Evolutionary conservation across 1,140 invertebrate genomes (phyloP).

Genomic region (Akabosia matsudoensis): DNA sequence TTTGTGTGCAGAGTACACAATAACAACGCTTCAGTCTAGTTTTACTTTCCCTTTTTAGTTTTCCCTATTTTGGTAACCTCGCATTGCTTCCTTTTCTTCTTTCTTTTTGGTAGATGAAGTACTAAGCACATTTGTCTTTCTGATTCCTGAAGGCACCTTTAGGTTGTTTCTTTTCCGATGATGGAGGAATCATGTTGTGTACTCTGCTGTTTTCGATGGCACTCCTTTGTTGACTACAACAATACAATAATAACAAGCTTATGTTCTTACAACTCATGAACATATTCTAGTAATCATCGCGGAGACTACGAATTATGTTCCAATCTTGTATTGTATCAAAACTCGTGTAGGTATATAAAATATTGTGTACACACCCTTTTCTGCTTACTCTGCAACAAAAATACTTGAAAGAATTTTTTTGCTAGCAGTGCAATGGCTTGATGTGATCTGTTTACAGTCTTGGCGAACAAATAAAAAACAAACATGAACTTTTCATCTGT

Average conservation of each 20-base stretch:
- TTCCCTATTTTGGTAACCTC: neutral
- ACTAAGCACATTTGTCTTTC: neutral
- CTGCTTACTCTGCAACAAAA: neutral
- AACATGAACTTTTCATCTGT: neutral
- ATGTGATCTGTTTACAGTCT: neutral
- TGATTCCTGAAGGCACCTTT: neutral
- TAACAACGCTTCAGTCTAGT: too few relatives aligned
- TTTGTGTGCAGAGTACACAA: too few relatives aligned
- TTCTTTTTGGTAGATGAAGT: neutral
- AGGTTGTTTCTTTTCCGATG: neutral
- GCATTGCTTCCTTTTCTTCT: neutral
- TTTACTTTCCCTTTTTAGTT: neutral
- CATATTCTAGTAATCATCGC: too few relatives aligned
- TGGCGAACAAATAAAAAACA: neutral
- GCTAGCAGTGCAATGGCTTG: neutral
- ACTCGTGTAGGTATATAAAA: too few relatives aligned
- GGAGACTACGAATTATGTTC: too few relatives aligned
- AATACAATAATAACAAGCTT: neutral
- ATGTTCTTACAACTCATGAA: too few relatives aligned
- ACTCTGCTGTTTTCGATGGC: neutral
- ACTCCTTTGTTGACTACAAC: neutral
- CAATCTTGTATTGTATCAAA: too few relatives aligned
- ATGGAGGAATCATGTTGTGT: neutral
- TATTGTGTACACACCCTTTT: neutral
- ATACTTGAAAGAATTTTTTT: neutral